A percentile compares a stretch with the other conserved stretches of the same genome.
Evolutionary conservation across 2,797 vertebrate genomes (phyloP).

Genomic region (Nothura maculosa): DNA sequence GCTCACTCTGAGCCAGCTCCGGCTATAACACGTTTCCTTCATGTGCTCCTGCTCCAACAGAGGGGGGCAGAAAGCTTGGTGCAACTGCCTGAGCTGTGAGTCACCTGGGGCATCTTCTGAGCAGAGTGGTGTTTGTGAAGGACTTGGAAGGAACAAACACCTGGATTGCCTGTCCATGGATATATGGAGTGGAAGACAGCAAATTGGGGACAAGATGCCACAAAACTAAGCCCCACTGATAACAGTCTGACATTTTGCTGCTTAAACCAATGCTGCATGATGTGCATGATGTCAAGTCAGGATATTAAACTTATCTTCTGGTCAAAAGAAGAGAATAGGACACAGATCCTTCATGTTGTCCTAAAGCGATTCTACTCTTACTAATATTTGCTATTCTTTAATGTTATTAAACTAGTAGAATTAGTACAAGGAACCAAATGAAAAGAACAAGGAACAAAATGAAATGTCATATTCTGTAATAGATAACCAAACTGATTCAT

Average conservation of each 20-base stretch:
- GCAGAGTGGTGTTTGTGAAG: not conserved
- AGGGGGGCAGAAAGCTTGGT: not conserved
- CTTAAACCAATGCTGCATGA: not conserved
- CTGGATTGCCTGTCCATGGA: not conserved
- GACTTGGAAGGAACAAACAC: not conserved
- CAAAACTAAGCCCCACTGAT: not conserved
- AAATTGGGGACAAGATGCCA: not conserved
- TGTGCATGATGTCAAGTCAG: not conserved
- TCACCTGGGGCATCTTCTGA: not conserved
- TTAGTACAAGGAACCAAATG: not conserved
- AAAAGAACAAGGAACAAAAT: not conserved
- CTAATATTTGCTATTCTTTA: not conserved
- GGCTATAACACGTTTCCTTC: not conserved
- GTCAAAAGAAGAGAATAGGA: not conserved
- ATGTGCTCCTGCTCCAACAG: not conserved
- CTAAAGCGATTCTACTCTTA: not conserved
- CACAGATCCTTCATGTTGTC: not conserved
- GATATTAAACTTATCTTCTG: not conserved
- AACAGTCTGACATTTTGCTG: not conserved
- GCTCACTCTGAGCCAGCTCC: not conserved
- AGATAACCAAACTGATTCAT: not conserved
- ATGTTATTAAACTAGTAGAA: not conserved
- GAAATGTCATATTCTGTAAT: not conserved
- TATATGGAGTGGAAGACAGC: not conserved
- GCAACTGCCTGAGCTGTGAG: not conserved